Evolutionary conservation across 2,797 vertebrate species (phyloP).

Genomic region (Salarias fasciatus): DNA sequence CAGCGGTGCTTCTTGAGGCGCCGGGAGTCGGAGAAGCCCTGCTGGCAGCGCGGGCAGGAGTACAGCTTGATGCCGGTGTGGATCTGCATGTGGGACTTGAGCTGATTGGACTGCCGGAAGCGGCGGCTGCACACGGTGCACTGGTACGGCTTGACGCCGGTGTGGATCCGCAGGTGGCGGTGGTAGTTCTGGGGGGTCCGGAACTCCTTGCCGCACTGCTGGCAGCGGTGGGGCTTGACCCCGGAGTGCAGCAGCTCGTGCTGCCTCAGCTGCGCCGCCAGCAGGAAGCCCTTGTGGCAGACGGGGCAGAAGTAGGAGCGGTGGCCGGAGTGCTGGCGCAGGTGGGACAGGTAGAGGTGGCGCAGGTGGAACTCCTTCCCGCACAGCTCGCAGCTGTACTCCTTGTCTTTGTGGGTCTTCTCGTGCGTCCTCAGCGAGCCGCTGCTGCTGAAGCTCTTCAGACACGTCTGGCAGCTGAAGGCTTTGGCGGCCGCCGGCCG

Average conservation of each 20-base stretch:
- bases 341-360: conserved; percentile 73
- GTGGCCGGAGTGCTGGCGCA: conserved; percentile 74
- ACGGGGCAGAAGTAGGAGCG: conserved; percentile 66
- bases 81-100: conserved; percentile 79
- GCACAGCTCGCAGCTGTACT: conserved; percentile 74
- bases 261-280: conserved; percentile 67
- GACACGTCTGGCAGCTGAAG: conserved; percentile 60
- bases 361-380: conserved; percentile 76
- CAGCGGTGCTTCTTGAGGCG: conserved; percentile 80
- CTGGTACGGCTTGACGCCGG: conserved; percentile 76
- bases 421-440: conserved; percentile 69
- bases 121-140: conserved; percentile 69
- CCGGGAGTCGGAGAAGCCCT: conserved; percentile 76
- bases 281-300: conserved; percentile 75
- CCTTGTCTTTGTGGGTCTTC: conserved; percentile 75
- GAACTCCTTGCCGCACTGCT: conserved; percentile 74
- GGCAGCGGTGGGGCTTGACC: conserved; percentile 68
- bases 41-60: conserved; percentile 65
- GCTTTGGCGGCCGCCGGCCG: conserved; percentile 67
- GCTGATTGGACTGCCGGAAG: conserved; percentile 77
- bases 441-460: conserved; percentile 70
- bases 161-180: conserved; percentile 78
- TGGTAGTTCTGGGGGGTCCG: conserved; percentile 67
- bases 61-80: conserved; percentile 78
- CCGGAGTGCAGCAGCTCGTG: conserved; percentile 75